A percentile compares a stretch with the other conserved stretches of the same genome.
phyloP scores from a whole-genome alignment of 2,888 invertebrate genomes.

The Epinotia demarniana region DNA sequence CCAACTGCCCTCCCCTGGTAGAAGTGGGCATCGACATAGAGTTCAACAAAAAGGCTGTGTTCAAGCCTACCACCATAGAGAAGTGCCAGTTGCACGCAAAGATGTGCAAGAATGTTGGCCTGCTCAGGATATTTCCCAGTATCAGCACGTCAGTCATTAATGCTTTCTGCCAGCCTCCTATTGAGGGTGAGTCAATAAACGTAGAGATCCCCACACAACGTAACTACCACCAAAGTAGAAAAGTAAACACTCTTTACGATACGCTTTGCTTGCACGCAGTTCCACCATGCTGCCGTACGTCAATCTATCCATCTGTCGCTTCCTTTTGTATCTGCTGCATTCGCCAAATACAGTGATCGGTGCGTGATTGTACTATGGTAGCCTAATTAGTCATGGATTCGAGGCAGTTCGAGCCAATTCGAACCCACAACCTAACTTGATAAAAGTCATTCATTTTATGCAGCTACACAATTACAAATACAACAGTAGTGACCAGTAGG shows the following conservation, averaged over 20 bases:
- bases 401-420: no score
- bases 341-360: no score
- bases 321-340: neutral
- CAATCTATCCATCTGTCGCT: neutral
- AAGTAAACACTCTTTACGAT: no score
- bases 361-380: neutral
- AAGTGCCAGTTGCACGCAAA: constrained; percentile 89
- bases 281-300: no score
- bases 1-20: constrained; percentile 93
- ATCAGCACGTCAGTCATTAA: constrained; percentile 91
- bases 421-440: no score
- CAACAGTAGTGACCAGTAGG: no score
- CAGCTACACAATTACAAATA: no score
- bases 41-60: constrained; percentile 80
- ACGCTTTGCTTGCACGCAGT: no score
- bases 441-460: no score
- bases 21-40: constrained; percentile 92
- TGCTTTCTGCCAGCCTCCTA: constrained; percentile 90
- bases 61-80: constrained; percentile 73
- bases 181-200: constrained; percentile 73
- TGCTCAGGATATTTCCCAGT: constrained; percentile 95
- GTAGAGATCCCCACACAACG: neutral
- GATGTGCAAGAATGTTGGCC: constrained; percentile 93
- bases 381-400: no score
- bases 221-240: no score